phyloP scores from a whole-genome alignment of 2,888 invertebrate genomes.

The Arge pagana region DNA sequence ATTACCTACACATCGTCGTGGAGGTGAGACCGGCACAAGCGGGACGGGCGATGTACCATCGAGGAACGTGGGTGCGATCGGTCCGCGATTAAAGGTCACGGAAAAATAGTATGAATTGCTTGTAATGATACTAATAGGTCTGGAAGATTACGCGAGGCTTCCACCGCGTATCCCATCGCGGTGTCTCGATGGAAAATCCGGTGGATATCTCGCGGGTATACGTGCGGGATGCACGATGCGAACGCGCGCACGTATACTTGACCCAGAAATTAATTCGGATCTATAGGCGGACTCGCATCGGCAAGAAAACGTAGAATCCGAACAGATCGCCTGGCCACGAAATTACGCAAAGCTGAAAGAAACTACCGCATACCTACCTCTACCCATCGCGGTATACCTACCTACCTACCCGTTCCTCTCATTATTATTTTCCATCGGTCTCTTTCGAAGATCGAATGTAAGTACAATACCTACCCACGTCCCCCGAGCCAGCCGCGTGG shows the following conservation, averaged over 20 bases:
- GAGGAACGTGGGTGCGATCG: conserved; percentile 39
- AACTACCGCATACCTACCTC: no score
- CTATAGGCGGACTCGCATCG: background rate
- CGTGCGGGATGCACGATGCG: background rate
- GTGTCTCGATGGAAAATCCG: conserved; percentile 11
- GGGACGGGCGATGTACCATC: no score
- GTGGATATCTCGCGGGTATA: conserved; percentile 1
- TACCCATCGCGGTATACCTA: no score
- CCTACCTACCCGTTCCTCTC: no score
- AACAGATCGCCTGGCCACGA: conserved; percentile 12
- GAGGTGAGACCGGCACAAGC: background rate
- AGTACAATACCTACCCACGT: conserved; percentile 9
- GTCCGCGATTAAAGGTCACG: conserved; percentile 48
- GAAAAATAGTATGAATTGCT: conserved; percentile 13
- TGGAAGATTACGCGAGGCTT: conserved; percentile 13
- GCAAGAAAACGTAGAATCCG: conserved; percentile 10
- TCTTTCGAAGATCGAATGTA: no score
- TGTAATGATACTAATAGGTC: conserved; percentile 14
- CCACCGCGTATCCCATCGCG: no score
- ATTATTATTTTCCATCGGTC: no score
- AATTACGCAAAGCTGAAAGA: conserved; percentile 9
- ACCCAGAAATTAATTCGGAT: conserved; percentile 5
- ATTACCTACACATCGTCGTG: background rate
- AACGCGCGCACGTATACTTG: background rate
- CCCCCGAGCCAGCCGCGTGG: background rate